Conservation (phyloP, 2,888 invertebrate genomes). For the Apomyelois bistriatella region DNA sequence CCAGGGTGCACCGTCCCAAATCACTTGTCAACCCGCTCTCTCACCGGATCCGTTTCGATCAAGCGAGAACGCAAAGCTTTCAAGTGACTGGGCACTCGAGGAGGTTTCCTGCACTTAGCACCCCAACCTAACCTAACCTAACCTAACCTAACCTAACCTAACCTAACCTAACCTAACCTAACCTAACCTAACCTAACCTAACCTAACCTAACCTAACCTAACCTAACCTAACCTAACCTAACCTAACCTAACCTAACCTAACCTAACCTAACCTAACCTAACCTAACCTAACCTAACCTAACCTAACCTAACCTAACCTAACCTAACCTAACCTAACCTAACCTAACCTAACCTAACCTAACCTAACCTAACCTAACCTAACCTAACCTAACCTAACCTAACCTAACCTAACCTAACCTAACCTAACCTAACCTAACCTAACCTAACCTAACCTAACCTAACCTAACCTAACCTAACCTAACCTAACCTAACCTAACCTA, state of each 20-base stretch:
- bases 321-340: constrained; percentile 19
- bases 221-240: constrained; percentile 27
- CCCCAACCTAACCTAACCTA: constrained; percentile 24
- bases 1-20: no score
- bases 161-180: constrained; percentile 27
- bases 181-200: constrained; percentile 26
- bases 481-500: constrained; percentile 13
- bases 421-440: constrained; percentile 25
- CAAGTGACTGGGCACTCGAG: no score
- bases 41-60: no score
- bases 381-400: constrained; percentile 26
- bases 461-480: constrained; percentile 10
- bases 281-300: constrained; percentile 26
- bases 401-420: constrained; percentile 25
- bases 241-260: constrained; percentile 25
- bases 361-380: constrained; percentile 20
- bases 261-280: constrained; percentile 26
- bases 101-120: no score
- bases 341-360: constrained; percentile 20
- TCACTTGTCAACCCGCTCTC: no score
- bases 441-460: constrained; percentile 23
- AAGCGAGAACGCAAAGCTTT: no score
- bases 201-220: constrained; percentile 27
- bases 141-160: constrained; percentile 26
- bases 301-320: constrained; percentile 24